phyloP scores from a whole-genome alignment of 1,140 invertebrate species.

The Acyrthosiphon pisum region DNA sequence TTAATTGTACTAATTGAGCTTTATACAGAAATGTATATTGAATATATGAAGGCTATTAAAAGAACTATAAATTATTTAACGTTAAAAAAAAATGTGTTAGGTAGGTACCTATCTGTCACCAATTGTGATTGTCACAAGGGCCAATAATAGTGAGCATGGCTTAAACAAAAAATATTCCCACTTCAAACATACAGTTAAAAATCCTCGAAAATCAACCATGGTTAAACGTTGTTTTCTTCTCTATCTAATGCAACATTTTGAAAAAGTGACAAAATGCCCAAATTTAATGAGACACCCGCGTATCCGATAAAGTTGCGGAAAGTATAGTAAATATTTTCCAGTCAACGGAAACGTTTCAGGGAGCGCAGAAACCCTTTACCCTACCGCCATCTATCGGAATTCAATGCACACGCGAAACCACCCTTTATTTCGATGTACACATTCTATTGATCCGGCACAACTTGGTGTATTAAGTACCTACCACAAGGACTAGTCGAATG shows the following conservation, averaged over 20 bases:
- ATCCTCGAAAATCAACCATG: neutral
- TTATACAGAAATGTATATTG: neutral
- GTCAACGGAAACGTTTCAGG: neutral
- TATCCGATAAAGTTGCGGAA: neutral
- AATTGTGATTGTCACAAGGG: too few relatives aligned
- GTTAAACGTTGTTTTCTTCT: neutral
- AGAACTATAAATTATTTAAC: neutral
- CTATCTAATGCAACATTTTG: neutral
- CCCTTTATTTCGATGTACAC: neutral
- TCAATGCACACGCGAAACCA: neutral
- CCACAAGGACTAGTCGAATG: neutral
- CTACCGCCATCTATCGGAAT: constrained; percentile 18
- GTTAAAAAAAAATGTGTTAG: too few relatives aligned
- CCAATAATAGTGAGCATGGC: too few relatives aligned
- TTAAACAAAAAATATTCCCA: neutral
- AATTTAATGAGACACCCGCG: neutral
- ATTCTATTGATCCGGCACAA: neutral
- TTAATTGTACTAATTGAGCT: neutral
- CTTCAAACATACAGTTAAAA: neutral
- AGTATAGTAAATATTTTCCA: neutral
- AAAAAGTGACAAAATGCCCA: neutral
- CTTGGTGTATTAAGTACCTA: neutral
- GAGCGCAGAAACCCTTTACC: neutral
- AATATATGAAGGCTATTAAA: neutral
- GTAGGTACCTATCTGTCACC: neutral